phyloP scores from a whole-genome alignment of 2,888 invertebrate species.

The Tridacna gigas region DNA sequence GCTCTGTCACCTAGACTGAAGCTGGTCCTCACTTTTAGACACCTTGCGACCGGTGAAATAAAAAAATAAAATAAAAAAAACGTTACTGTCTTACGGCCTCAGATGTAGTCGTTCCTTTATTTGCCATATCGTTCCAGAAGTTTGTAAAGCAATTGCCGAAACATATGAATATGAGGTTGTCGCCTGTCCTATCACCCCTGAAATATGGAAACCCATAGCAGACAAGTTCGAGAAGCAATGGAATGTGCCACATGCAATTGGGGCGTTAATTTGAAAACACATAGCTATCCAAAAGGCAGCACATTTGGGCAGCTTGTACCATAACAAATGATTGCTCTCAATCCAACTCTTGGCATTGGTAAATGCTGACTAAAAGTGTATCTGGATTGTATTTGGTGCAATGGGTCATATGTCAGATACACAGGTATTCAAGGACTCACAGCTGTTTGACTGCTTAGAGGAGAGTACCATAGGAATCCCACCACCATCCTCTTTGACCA shows the following conservation, averaged over 20 bases:
- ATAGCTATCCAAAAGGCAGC: slow-evolving; percentile 8
- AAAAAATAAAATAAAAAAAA: no score
- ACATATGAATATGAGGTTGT: slow-evolving; percentile 57
- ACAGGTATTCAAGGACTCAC: slow-evolving; percentile 51
- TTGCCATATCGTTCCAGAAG: slow-evolving; percentile 46
- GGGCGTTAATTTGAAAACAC: slow-evolving; percentile 2
- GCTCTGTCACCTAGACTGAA: slow-evolving; percentile 47
- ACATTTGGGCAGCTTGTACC: background rate
- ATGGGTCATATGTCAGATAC: slow-evolving; percentile 50
- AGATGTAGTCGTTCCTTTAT: slow-evolving; percentile 40
- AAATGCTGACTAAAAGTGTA: slow-evolving; percentile 32
- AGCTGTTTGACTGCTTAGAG: slow-evolving; percentile 52
- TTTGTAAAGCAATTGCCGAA: slow-evolving; percentile 60
- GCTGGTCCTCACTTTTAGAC: slow-evolving; percentile 54
- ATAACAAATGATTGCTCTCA: slow-evolving; percentile 28
- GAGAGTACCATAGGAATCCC: slow-evolving; percentile 43
- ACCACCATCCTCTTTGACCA: slow-evolving; percentile 12
- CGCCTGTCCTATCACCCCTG: slow-evolving; percentile 17
- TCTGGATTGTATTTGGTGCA: slow-evolving; percentile 40
- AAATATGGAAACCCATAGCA: background rate
- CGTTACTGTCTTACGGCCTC: slow-evolving; percentile 59
- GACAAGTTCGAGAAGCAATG: background rate
- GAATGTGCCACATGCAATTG: slow-evolving; percentile 6
- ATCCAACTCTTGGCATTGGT: slow-evolving; percentile 32
- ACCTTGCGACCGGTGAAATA: slow-evolving; percentile 59